Base-by-base conservation (phyloP, 2,888 invertebrate species). In the Hydrotaea diabolus region DNA sequence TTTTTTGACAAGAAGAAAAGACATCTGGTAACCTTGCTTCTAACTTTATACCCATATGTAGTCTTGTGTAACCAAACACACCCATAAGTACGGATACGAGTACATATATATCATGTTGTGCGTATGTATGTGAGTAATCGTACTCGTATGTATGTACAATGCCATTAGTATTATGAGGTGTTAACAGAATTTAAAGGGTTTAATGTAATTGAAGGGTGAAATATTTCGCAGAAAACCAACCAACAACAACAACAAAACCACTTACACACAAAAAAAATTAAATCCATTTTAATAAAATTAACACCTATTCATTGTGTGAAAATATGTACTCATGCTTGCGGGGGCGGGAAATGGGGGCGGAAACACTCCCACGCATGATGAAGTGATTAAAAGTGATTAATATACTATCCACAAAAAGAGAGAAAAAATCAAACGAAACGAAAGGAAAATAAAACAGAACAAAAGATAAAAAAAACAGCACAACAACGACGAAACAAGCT, bases 151-250 rank as follows among this genome's bases (percentile, higher is more conserved):
- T 59, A 55, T 31, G 66, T 77, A 17, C 62, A 74, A 46, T 7
- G 46, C 57, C 43, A 64, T 85, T 79, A 79, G 69, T 73, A 79
- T 81, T 78, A 84, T 84, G 72, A 78, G 64, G 84, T 81, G 78
- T 26, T 75, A 69, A 76, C 72, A 66, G 75, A 66, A 72, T 76
- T 84, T 72, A 53, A 81, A 43, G 26, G 76, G 57, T 76, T 84
- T 49, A 57, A 26, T 66, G 55, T 78, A 75, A 80, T 77, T 74
- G 31, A 69, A 13, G 15, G 19, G 69, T 19, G 69, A 7, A 69
- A 23, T 7, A 46, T 23, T 46, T 69, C 21, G 15, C 69, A 13
- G 46, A 69, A 66, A 19, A 13, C 31, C 31, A 2, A n/a, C n/a
- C n/a, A n/a, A 17, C 3, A 59, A 59, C 15, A 13, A 57, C 13